Conservation (phyloP, 1,140 invertebrate species). For the Lutraria rhynchaena region DNA sequence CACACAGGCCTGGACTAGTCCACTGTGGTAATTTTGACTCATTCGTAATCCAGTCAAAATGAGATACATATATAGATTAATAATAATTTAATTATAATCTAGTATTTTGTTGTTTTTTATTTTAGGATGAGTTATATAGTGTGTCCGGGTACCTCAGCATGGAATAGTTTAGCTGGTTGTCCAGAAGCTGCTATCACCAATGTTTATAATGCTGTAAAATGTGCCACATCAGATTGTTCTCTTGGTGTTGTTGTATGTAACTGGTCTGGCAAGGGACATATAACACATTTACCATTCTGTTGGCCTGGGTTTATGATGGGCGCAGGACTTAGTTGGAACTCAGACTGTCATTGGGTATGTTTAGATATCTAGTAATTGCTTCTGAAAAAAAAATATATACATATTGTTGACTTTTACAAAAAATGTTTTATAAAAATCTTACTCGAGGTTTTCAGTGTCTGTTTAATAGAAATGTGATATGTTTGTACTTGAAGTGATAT, state of each 20-base stretch:
- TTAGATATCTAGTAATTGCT: slow-evolving; percentile 28
- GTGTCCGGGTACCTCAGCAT: slow-evolving; percentile 87
- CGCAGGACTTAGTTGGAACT: slow-evolving; percentile 87
- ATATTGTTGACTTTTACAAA: not conserved
- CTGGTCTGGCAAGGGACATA: slow-evolving; percentile 87
- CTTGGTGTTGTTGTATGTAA: slow-evolving; percentile 86
- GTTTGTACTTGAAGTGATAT: too few relatives aligned
- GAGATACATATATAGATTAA: too few relatives aligned
- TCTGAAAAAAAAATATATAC: not conserved
- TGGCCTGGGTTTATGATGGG: slow-evolving; percentile 87
- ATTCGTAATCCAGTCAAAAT: too few relatives aligned
- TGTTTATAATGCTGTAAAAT: slow-evolving; percentile 85
- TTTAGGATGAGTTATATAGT: slow-evolving; percentile 85
- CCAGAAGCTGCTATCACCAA: slow-evolving; percentile 87
- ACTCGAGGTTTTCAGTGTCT: too few relatives aligned
- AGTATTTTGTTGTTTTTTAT: too few relatives aligned
- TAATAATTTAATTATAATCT: too few relatives aligned
- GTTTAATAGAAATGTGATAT: too few relatives aligned
- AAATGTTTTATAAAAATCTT: too few relatives aligned
- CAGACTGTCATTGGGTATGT: slow-evolving; percentile 84
- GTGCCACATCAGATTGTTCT: slow-evolving; percentile 84
- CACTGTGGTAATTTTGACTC: too few relatives aligned
- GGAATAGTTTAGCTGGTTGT: slow-evolving; percentile 87
- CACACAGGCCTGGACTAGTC: too few relatives aligned
- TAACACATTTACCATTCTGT: slow-evolving; percentile 86